These are phyloP conservation scores for Enteromius unitaeniatus DNA, from an alignment of 2,797 vertebrate species.

Conservation along the genomic window DNA sequence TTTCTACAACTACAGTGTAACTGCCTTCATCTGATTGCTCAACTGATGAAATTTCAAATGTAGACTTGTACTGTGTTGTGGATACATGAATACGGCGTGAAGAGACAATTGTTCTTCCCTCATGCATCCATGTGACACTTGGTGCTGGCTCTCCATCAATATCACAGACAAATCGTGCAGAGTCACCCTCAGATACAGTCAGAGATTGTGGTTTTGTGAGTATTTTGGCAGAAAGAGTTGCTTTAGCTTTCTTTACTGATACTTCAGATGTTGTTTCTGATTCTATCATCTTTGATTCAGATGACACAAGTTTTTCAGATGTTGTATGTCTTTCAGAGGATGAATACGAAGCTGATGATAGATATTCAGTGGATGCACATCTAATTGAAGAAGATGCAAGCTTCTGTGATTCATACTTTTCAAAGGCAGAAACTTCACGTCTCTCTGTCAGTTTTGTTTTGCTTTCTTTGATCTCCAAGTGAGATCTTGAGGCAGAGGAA, in stretches of 20 bases:
- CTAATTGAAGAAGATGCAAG: conserved; percentile 75
- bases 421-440: conserved; percentile 81
- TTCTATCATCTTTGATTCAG: conserved; percentile 79
- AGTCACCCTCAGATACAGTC: conserved; percentile 88
- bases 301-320: conserved; percentile 79
- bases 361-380: conserved; percentile 67
- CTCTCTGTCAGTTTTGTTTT: conserved; percentile 86
- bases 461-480: conserved; percentile 86
- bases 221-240: conserved; percentile 88
- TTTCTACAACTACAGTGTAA: conserved; percentile 92
- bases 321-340: conserved; percentile 77
- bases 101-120: conserved; percentile 79
- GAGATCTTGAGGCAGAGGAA: conserved; percentile 86
- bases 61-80: conserved; percentile 93
- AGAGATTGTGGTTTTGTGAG: conserved; percentile 94
- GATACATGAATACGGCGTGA: conserved; percentile 84
- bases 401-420: conserved; percentile 80
- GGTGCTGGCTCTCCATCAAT: conserved; percentile 95
- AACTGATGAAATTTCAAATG: conserved; percentile 89
- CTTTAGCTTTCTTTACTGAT: conserved; percentile 82
- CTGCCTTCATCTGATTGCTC: conserved; percentile 88
- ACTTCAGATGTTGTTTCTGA: conserved; percentile 80
- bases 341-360: conserved; percentile 78
- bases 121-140: conserved; percentile 86
- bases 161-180: conserved; percentile 91